phyloP scores from a whole-genome alignment of 2,888 invertebrate species.

The Chironomus tentans region DNA sequence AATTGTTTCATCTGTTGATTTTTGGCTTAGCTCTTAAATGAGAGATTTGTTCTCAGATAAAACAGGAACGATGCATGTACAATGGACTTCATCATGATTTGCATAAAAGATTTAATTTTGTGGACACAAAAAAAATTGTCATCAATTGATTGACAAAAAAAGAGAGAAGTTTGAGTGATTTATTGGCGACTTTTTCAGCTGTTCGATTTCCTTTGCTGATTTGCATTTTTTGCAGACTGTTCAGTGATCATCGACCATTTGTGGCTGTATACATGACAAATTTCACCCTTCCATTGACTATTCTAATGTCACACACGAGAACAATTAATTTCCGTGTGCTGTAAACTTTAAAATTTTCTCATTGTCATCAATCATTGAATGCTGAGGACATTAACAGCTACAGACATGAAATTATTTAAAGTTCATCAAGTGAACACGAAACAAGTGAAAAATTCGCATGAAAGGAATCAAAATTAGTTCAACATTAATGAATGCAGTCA shows the following conservation, averaged over 20 bases:
- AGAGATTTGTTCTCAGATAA: too few relatives aligned
- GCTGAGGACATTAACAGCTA: background rate
- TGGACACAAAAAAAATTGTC: too few relatives aligned
- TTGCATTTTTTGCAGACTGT: background rate
- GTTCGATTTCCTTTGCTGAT: background rate
- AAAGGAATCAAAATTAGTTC: background rate
- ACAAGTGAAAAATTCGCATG: background rate
- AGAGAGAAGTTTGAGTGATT: background rate
- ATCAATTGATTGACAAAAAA: too few relatives aligned
- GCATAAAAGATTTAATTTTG: background rate
- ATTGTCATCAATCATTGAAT: background rate
- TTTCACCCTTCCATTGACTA: background rate
- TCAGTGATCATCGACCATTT: background rate
- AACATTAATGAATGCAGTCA: background rate
- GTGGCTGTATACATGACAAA: background rate
- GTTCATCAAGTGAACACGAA: background rate
- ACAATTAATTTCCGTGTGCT: background rate
- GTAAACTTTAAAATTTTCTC: background rate
- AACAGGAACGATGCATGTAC: too few relatives aligned
- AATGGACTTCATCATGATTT: background rate
- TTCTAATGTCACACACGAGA: background rate
- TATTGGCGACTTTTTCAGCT: background rate
- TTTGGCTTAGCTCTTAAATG: too few relatives aligned
- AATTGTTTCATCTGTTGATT: background rate
- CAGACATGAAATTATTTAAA: background rate